phyloP scores from a whole-genome alignment of 2,113 vertebrate genomes.

The Apteryx owenii region DNA sequence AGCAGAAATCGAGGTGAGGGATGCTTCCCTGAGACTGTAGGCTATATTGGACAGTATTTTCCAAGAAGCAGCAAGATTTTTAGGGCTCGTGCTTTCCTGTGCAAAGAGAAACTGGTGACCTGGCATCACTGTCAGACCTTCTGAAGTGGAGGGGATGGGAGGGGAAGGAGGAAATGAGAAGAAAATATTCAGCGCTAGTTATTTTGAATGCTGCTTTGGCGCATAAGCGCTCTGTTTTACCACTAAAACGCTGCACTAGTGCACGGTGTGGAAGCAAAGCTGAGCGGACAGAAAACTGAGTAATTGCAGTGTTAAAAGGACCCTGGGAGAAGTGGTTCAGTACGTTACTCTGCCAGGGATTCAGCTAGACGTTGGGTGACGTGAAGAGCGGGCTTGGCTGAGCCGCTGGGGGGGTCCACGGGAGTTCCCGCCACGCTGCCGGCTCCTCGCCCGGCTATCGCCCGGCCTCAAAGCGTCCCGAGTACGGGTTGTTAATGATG shows the following conservation, averaged over 20 bases:
- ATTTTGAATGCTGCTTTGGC: not conserved
- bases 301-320: not conserved
- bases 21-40: not conserved
- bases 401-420: accelerated
- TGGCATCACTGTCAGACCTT: not conserved
- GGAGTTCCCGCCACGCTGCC: not conserved
- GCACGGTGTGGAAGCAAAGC: not conserved
- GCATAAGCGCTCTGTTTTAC: not conserved
- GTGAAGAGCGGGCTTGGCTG: not conserved
- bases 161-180: not conserved
- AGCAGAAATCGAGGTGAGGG: not conserved
- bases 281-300: not conserved
- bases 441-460: not conserved
- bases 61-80: not conserved
- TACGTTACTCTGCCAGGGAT: not conserved
- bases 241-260: not conserved
- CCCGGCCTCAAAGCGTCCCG: not conserved
- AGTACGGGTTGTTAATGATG: not conserved
- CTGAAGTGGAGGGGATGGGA: not conserved
- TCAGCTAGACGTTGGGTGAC: not conserved
- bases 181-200: not conserved
- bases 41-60: not conserved
- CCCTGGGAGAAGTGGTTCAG: not conserved
- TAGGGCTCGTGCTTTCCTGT: not conserved
- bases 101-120: not conserved